Conservation (phyloP, 1,140 invertebrate species). For the Eubasilissa regina region DNA sequence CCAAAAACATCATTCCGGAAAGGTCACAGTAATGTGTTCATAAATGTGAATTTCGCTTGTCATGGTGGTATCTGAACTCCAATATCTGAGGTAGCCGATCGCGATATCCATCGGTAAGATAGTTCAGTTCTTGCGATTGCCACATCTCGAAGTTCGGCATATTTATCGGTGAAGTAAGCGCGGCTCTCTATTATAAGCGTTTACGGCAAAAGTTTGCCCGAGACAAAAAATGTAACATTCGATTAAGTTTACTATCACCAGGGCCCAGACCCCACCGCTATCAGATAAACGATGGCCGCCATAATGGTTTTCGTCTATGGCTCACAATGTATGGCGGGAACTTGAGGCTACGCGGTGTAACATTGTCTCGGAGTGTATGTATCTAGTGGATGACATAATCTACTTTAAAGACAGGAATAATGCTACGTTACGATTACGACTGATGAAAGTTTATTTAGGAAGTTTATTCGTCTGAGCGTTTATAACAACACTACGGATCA, state of each 20-base stretch:
- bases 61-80: background rate
- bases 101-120: constrained; percentile 1
- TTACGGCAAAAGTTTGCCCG: constrained; percentile 4
- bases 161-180: constrained; percentile 18
- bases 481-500: constrained; percentile 38
- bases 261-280: background rate
- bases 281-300: constrained; percentile 50
- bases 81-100: background rate
- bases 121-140: constrained; percentile 7
- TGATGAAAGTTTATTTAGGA: constrained; percentile 49
- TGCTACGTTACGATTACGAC: constrained; percentile 49
- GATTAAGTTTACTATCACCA: constrained; percentile 33
- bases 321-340: constrained; percentile 18
- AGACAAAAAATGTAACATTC: constrained; percentile 32
- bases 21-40: background rate
- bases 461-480: constrained; percentile 47
- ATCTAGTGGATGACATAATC: constrained; percentile 48
- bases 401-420: constrained; percentile 55
- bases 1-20: background rate
- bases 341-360: background rate
- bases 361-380: constrained; percentile 39
- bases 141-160: constrained; percentile 13
- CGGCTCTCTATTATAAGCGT: constrained; percentile 20
- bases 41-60: constrained; percentile 10
- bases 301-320: constrained; percentile 41